Evolutionary conservation across 1,140 invertebrate genomes (phyloP).

Genomic region (Nymphalis io): DNA sequence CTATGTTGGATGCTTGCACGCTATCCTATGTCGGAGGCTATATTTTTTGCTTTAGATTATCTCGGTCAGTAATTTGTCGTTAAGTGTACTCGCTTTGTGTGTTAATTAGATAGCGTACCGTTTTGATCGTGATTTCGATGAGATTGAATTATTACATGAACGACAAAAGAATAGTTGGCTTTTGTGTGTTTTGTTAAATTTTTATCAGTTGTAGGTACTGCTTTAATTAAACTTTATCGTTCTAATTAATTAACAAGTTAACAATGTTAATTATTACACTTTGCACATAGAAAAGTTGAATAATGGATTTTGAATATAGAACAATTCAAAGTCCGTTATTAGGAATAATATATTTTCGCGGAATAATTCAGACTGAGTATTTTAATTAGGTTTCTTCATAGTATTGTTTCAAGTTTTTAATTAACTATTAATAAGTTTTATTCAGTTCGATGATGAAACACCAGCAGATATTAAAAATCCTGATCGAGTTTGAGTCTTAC

Average conservation of each 20-base stretch:
- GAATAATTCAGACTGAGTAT: too few species aligned
- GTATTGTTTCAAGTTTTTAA: too few species aligned
- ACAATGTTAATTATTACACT: background rate
- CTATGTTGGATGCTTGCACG: slow-evolving; percentile 67
- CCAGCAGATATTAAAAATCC: too few species aligned
- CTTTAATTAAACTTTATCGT: background rate
- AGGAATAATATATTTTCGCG: background rate
- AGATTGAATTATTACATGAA: slow-evolving; percentile 13
- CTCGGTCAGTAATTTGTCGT: slow-evolving; percentile 51
- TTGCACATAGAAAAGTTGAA: too few species aligned
- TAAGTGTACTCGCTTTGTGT: slow-evolving; percentile 20
- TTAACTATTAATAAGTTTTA: too few species aligned
- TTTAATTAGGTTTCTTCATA: too few species aligned
- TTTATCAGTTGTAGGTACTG: background rate
- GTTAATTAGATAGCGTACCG: slow-evolving; percentile 6
- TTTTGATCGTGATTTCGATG: background rate
- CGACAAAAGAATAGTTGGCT: background rate
- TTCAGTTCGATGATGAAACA: too few species aligned
- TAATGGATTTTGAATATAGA: too few species aligned
- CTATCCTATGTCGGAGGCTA: slow-evolving; percentile 58
- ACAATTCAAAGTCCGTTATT: background rate
- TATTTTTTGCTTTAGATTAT: slow-evolving; percentile 63
- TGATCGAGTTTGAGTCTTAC: too few species aligned
- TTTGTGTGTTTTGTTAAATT: background rate
- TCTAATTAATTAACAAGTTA: background rate